Conservation (phyloP, 2,888 invertebrate genomes). For the Andricus quercusramuli region DNA sequence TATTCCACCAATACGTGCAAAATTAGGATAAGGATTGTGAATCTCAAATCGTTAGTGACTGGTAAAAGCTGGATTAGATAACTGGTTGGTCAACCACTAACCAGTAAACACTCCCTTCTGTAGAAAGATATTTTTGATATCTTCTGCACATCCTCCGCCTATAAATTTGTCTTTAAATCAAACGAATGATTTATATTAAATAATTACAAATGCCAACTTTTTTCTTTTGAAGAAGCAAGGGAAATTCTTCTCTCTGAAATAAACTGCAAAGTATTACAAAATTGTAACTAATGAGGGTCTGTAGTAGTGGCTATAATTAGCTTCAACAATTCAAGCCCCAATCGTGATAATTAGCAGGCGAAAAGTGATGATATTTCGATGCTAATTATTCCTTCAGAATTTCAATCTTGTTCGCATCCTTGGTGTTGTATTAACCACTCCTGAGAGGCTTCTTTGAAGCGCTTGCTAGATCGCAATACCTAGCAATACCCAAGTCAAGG, state of each 20-base stretch:
- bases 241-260: too few relatives aligned
- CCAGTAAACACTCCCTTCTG: too few relatives aligned
- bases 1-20: conserved; percentile 27
- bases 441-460: conserved; percentile 53
- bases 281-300: too few relatives aligned
- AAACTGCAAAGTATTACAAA: too few relatives aligned
- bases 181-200: too few relatives aligned
- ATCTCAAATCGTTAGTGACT: neutral
- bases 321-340: neutral
- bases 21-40: neutral
- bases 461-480: conserved; percentile 44
- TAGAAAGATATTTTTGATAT: too few relatives aligned
- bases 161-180: too few relatives aligned
- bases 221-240: too few relatives aligned
- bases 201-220: too few relatives aligned
- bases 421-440: conserved; percentile 18
- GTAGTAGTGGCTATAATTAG: neutral
- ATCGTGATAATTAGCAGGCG: neutral
- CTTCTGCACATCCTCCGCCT: too few relatives aligned
- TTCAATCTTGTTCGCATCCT: conserved; percentile 8
- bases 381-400: conserved; percentile 20
- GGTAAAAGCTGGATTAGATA: too few relatives aligned
- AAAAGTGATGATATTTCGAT: neutral
- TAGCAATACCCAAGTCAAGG: conserved; percentile 60
- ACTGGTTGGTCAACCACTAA: too few relatives aligned